Conservation (phyloP, 2,797 vertebrate genomes). For the Rhynchotus rufescens region DNA sequence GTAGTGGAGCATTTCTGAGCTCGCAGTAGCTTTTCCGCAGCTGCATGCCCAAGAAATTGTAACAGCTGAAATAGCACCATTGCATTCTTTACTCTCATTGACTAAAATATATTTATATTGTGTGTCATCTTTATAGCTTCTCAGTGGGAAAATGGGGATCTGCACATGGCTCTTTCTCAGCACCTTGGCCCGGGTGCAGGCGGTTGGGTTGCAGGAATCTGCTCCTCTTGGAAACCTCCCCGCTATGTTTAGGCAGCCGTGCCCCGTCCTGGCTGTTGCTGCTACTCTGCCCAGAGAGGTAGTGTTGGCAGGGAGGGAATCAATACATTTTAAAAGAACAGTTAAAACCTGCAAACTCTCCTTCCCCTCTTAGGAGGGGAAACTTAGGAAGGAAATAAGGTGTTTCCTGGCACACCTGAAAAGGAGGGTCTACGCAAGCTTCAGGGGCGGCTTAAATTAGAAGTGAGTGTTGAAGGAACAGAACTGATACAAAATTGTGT, state of each 20-base stretch:
- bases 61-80: background rate
- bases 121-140: background rate
- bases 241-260: background rate
- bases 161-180: background rate
- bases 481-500: background rate
- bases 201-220: background rate
- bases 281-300: background rate
- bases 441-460: background rate
- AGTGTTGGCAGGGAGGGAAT: background rate
- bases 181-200: background rate
- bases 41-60: background rate
- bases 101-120: background rate
- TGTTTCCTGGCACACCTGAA: background rate
- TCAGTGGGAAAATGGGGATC: background rate
- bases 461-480: background rate
- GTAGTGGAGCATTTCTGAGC: slow-evolving; percentile 1
- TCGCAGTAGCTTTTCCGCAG: slow-evolving; percentile 2
- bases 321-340: background rate
- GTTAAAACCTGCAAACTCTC: background rate
- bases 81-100: too few species aligned
- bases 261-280: background rate
- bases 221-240: background rate
- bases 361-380: too few species aligned
- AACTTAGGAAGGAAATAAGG: background rate
- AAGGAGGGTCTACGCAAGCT: background rate